Base-by-base conservation (phyloP, 1,140 invertebrate genomes). In the Triops cancriformis region DNA sequence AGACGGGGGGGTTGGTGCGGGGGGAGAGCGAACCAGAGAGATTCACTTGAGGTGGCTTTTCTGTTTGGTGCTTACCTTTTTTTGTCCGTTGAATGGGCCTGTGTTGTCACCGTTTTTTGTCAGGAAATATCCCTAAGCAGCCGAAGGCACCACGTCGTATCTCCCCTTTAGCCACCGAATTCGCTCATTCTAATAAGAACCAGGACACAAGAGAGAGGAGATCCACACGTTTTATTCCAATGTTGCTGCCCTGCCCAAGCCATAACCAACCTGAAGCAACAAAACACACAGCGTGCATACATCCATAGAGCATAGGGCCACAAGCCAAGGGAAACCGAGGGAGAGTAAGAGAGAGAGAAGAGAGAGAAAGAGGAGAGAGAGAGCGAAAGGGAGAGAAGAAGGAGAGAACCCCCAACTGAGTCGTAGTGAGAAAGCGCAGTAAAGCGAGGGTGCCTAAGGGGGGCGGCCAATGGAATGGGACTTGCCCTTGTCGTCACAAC, bases 181-280 rank as follows among this genome's bases (percentile, higher is more conserved):
- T 64, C 18, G 14, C 9, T 18, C 9, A 64, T 14, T 64, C 6
- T 64, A 23, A 64, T 23, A 10, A 64, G 18, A 18, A 23, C 18
- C 51, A n/a, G n/a, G n/a, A n/a, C n/a, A 64, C 51, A 10, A 18
- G 23, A 10, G 51, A 64, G 51, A 64, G 51, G 51, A 64, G 51
- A 64, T 64, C 10, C 51, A 64, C 51, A 64, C 51, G 51, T 64
- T 64, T 64, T 64, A 64, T 64, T 64, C 51, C 51, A 64, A 64
- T 64, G 51, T 64, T 64, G 31, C 31, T 37, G 51, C 51, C 51
- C 51, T 64, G 51, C 51, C 51, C 51, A 64, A 64, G 51, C 51
- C 51, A 64, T 64, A 64, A 64, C 51, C 51, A 64, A 64, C 51
- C 51, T 64, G 51, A 64, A 64, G 51, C 51, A 64, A 64, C 51